Conservation (phyloP, 2,797 vertebrate genomes). For the Sebastes goodei region DNA sequence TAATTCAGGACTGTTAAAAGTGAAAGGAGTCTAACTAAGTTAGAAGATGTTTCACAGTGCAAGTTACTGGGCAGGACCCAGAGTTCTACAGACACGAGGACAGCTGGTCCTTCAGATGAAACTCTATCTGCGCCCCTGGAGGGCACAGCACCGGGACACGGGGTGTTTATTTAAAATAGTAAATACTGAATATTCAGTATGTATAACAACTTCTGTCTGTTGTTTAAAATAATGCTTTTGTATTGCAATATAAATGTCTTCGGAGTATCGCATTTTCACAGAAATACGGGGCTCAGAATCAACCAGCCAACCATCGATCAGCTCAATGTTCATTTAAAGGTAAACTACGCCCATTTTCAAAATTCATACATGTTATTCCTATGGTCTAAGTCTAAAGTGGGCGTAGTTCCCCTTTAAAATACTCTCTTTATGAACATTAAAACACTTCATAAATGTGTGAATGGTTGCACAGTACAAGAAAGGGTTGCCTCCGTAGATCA, state of each 20-base stretch:
- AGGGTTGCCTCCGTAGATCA: background rate
- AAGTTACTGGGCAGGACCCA: slow-evolving; percentile 68
- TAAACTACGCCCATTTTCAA: too few species aligned
- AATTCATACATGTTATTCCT: too few species aligned
- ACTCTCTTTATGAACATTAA: background rate
- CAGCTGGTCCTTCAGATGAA: slow-evolving; percentile 61
- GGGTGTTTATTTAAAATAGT: slow-evolving; percentile 62
- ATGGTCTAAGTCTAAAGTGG: too few species aligned
- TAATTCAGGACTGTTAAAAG: background rate
- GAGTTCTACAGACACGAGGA: slow-evolving; percentile 56
- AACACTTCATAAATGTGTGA: background rate
- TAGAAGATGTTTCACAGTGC: background rate
- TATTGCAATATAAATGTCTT: slow-evolving; percentile 11
- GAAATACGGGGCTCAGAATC: background rate
- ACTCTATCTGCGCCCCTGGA: slow-evolving; percentile 58
- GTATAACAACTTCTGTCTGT: background rate
- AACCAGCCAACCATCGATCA: background rate
- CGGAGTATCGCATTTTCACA: background rate
- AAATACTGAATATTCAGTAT: slow-evolving; percentile 15
- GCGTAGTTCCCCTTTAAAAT: too few species aligned
- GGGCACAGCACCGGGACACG: slow-evolving; percentile 22
- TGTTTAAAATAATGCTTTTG: slow-evolving; percentile 10
- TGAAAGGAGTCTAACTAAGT: background rate
- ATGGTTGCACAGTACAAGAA: background rate
- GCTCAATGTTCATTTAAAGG: too few species aligned